Base-by-base conservation (phyloP, 2,113 vertebrate species). In the Lampris incognitus region DNA sequence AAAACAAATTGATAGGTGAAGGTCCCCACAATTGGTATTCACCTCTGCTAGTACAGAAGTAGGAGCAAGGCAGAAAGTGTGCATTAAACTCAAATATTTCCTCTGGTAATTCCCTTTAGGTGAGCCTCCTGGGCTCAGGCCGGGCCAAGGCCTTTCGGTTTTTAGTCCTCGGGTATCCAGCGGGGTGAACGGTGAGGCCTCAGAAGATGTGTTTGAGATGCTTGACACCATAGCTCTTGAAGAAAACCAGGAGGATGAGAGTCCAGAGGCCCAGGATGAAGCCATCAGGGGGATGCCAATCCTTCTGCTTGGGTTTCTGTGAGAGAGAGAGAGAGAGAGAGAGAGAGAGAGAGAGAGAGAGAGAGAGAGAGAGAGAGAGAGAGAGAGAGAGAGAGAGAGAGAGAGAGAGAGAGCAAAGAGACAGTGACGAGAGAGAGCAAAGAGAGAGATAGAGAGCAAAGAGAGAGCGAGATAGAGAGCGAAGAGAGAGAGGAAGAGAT, bases 241-340 rank as follows among this genome's bases (percentile, higher is more conserved):
- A 99, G 94, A 99, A 99, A 82, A 99, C 95, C 91, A 99, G 94
- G 74, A 99, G 94, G 89, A 99, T 99, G 66, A 99, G 90, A 5
- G 97, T 96, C 98, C 98, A 99, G 39, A 99, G 90, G 76, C 97
- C 96, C 72, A 99, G 95, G 93, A 99, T 99, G 92, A 99, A 99
- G 58, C 97, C 98, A 9, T 98, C 97, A 1, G 98, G 98, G 81
- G 98, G 98, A 85, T 99, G 98, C 98, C 98, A 99, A 82, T 99
- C 96, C 82, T 95, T 98, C 89, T 93, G 96, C 82, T 98, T 98
- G n/a, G 97, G 96, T 92, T 99, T 99, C 98, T 92, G 79, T 40
- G n/a, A 48, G 10, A 39, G 3, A 2, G 4, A 41, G 4, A 13
- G 6, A 5, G 4, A 56, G 13, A 42, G 1, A 24, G 5, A 2